Percentiles rank a stretch among this genome's conserved stretches.
phyloP scores from a whole-genome alignment of 2,888 invertebrate species.

The Nemotelus nigrinus region DNA sequence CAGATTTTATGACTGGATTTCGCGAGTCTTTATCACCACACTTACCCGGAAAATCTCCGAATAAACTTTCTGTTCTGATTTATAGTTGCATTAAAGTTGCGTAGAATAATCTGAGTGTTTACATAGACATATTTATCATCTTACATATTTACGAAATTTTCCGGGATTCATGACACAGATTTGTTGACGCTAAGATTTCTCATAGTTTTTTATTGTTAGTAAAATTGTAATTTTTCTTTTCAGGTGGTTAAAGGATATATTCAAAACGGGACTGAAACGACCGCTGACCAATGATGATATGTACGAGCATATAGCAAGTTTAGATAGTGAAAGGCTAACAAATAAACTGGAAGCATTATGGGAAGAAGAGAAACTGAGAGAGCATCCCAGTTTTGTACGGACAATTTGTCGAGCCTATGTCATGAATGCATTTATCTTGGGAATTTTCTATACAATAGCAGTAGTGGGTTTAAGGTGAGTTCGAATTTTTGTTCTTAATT shows the following conservation, averaged over 20 bases:
- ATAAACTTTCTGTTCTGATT: too few relatives aligned
- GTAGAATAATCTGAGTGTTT: too few relatives aligned
- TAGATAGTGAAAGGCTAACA: constrained; percentile 67
- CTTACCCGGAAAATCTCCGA: too few relatives aligned
- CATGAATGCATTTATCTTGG: constrained; percentile 58
- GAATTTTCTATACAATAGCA: constrained; percentile 57
- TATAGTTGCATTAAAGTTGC: too few relatives aligned
- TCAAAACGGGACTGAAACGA: constrained; percentile 66
- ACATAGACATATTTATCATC: too few relatives aligned
- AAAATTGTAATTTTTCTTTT: constrained; percentile 5
- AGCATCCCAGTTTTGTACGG: constrained; percentile 65
- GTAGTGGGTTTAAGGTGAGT: constrained; percentile 61
- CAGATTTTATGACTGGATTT: too few relatives aligned
- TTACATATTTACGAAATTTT: too few relatives aligned
- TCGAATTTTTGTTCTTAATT: too few relatives aligned
- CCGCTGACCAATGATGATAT: constrained; percentile 69
- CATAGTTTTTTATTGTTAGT: too few relatives aligned
- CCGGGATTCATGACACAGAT: too few relatives aligned
- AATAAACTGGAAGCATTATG: constrained; percentile 63
- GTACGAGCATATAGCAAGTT: constrained; percentile 67
- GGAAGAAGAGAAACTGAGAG: constrained; percentile 61
- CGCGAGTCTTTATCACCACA: too few relatives aligned
- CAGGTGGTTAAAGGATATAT: constrained; percentile 67
- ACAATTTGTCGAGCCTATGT: constrained; percentile 66
- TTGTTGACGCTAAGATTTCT: too few relatives aligned